These are phyloP conservation scores for Copidosoma floridanum DNA, from an alignment of 1,140 invertebrate species.

Conservation along the genomic window DNA sequence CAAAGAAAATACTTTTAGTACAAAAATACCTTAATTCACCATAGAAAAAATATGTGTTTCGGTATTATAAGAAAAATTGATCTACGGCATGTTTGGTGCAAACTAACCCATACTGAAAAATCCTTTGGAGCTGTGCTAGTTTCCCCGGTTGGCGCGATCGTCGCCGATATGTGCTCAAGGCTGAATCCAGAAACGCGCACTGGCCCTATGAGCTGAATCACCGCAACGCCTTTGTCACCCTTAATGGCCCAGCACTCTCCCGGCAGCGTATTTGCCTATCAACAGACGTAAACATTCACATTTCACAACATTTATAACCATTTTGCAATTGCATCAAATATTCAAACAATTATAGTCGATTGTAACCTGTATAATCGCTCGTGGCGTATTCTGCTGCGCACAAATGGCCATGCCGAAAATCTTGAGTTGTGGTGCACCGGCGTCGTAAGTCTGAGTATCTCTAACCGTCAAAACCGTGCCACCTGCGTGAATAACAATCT, in stretches of 20 bases:
- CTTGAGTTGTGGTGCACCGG: slow-evolving; percentile 57
- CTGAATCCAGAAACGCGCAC: slow-evolving; percentile 70
- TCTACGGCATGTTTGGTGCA: neutral
- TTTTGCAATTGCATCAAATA: neutral
- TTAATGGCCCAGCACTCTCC: slow-evolving; percentile 92
- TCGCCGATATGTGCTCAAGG: slow-evolving; percentile 74
- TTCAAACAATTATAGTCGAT: neutral
- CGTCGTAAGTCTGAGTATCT: slow-evolving; percentile 70
- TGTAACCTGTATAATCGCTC: slow-evolving; percentile 52
- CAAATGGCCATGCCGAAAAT: slow-evolving; percentile 51
- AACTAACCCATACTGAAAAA: slow-evolving; percentile 60
- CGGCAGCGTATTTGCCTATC: slow-evolving; percentile 59
- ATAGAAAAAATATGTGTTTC: too few species aligned
- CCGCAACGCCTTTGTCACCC: slow-evolving; percentile 68
- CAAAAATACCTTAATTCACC: too few species aligned
- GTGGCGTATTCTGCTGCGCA: slow-evolving; percentile 44
- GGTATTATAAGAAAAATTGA: too few species aligned
- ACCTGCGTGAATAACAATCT: slow-evolving; percentile 53
- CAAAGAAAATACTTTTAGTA: too few species aligned
- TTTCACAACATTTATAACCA: too few species aligned
- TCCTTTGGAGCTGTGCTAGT: slow-evolving; percentile 49
- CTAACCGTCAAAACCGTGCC: slow-evolving; percentile 69
- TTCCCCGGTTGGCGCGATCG: slow-evolving; percentile 63
- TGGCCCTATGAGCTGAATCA: slow-evolving; percentile 64
- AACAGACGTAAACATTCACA: too few species aligned